Conservation (phyloP, 1,140 invertebrate genomes). For the Chelonus insularis region DNA sequence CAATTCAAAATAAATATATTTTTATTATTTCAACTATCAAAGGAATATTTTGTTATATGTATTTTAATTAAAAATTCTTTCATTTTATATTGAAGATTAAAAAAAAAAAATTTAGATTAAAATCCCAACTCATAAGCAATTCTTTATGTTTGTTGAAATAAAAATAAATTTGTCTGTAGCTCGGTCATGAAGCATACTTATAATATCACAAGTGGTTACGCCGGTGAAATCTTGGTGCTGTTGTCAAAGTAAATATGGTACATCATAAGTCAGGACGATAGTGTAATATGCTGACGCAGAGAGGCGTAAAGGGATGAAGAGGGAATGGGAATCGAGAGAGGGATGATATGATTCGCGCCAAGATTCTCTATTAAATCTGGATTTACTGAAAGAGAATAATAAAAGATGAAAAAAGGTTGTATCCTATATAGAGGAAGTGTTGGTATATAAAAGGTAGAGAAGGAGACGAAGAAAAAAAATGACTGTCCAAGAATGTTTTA, state of each 20-base stretch:
- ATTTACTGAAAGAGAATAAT: constrained; percentile 21
- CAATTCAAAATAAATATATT: too few relatives aligned
- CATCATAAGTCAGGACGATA: constrained; percentile 26
- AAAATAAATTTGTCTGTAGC: not conserved
- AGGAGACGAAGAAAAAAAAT: constrained; percentile 11
- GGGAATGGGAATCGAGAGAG: not conserved
- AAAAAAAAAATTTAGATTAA: too few relatives aligned
- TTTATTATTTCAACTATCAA: too few relatives aligned
- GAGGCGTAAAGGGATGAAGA: not conserved
- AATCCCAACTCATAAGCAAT: too few relatives aligned
- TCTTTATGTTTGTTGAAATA: too few relatives aligned
- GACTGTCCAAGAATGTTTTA: constrained; percentile 31
- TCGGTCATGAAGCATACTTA: not conserved
- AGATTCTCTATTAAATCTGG: constrained; percentile 30
- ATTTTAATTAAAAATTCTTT: too few relatives aligned
- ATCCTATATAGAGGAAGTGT: constrained; percentile 3
- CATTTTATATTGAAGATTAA: too few relatives aligned
- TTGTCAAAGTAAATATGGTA: constrained; percentile 20
- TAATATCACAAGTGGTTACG: not conserved
- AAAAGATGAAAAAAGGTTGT: too few relatives aligned
- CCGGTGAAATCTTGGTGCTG: not conserved
- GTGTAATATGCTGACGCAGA: constrained; percentile 31
- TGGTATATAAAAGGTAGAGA: too few relatives aligned
- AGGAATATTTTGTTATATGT: too few relatives aligned
- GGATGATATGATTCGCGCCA: constrained; percentile 19